Evolutionary conservation across 2,888 invertebrate species (phyloP), one percentile per base, ranked within the genome.

Genomic region (Deilephila porcellus): DNA sequence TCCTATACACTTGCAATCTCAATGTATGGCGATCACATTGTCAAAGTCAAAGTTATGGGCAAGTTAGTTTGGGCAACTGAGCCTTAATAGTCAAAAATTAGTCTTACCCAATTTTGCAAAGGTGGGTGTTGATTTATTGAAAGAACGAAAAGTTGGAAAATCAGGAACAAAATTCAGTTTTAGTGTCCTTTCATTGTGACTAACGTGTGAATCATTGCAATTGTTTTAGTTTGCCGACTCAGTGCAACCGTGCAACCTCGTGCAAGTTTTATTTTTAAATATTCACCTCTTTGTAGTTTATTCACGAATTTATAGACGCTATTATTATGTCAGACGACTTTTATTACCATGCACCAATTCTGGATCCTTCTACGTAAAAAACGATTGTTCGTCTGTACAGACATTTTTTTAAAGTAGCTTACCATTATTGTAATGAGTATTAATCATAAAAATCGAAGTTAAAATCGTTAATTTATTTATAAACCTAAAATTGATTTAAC

Each of bases 211-310:
- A 67, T 64, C 37, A 45, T n/a, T 14, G 67, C 67, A 7, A 67
- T 45, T 52, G 62, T 20, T 56, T n/a, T 56, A 56, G n/a, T 56
- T 56, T 4, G 19, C 67, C 25, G 70, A 70, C 34, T 52, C 67
- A 67, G 45, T 67, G 67, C 67, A 45, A 45, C 1, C 19, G 32
- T 64, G 64, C 45, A 67, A 56, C 20, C 52, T 52, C 29, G 25
- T 67, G 67, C 60, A 60, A 25, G 25, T 52, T 67, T 67, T 67
- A 52, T 67, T 67, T 67, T 25, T 25, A 56, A 56, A 45, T 67
- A 17, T 25, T 20, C 67, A 6, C 5, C 45, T 52, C 6, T 45
- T 52, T 17, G 52, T 52, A n/a, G 19, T 63, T 62, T 45, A n/a
- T 3, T 45, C 20, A 11, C 14, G 20, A 6, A 20, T 45, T 64